Evolutionary conservation across 2,797 vertebrate species (phyloP), one percentile per base, ranked within the genome.

Genomic region (Miichthys miiuy): DNA sequence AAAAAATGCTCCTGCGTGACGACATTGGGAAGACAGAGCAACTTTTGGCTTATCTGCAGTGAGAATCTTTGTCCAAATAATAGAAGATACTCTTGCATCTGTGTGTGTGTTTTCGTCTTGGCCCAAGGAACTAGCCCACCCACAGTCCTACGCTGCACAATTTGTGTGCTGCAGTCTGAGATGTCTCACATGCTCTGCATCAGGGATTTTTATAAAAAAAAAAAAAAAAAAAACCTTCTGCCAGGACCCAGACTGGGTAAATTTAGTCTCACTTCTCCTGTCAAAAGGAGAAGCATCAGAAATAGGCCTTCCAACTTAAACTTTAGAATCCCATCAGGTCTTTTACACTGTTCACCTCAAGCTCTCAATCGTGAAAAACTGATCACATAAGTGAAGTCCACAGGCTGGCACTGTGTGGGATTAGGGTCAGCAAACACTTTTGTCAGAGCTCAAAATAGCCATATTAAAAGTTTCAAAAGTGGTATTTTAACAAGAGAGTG

Each of bases 181-280:
- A 85, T 81, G 90, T 91, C 87, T 91, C 74, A 69, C 79, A 85
- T 68, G 64, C 77, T 89, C 82, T 83, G 74, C 72, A 79, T 90
- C 79, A 87, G 75, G 60, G 66, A 81, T 79, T 69, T 76, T 69
- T 54, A 38, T 23, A n/a, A 18, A 13, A 7, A 23, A n/a, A n/a
- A 42, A 14, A 42, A 11, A 52, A 38, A 68, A 79, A 42, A 42
- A 64, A n/a, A 34, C 58, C 27, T 64, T 80, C 79, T 83, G 82
- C 83, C 63, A 63, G 75, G 61, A 63, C 66, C 75, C 68, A 76
- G 82, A 79, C 74, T 50, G 68, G 71, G 68, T 87, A 79, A 79
- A 82, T 90, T 86, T 89, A 84, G 81, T 76, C 70, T 76, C 16
- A 11, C 81, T 80, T 77, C 77, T 79, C 52, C 82, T 87, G 87